Percentiles rank a stretch among this genome's conserved stretches.
phyloP scores from a whole-genome alignment of 2,113 vertebrate genomes.

The Dipodomys spectabilis region DNA sequence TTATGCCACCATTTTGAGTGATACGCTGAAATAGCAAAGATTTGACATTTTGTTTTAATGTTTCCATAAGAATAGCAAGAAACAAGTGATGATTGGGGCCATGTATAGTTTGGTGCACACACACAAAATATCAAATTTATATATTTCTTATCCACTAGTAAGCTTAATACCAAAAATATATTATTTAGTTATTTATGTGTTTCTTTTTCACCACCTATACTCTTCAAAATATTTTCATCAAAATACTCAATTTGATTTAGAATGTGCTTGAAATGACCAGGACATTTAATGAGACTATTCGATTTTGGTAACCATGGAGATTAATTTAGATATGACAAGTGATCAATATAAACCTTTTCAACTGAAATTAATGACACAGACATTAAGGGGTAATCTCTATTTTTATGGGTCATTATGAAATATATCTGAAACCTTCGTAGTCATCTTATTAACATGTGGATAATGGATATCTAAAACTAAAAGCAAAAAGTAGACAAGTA shows the following conservation, averaged over 20 bases:
- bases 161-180: not conserved
- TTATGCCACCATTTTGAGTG: conserved; percentile 7
- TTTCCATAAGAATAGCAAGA: not conserved
- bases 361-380: not conserved
- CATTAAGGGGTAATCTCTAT: not conserved
- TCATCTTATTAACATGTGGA: not conserved
- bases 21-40: not conserved
- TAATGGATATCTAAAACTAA: not conserved
- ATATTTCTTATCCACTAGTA: not conserved
- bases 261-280: not conserved
- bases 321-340: not conserved
- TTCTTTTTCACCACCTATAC: not conserved
- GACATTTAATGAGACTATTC: not conserved
- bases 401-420: not conserved
- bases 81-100: not conserved
- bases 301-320: not conserved
- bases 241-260: not conserved
- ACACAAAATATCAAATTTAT: not conserved
- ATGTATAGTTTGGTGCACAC: not conserved
- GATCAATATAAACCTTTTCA: not conserved
- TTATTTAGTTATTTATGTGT: not conserved
- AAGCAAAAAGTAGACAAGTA: not conserved
- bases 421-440: not conserved
- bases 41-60: conserved; percentile 55
- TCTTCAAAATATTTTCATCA: not conserved